Evolutionary conservation across 2,113 vertebrate species (phyloP), one percentile per base, ranked within the genome.

Genomic region (Xenopus laevis): DNA sequence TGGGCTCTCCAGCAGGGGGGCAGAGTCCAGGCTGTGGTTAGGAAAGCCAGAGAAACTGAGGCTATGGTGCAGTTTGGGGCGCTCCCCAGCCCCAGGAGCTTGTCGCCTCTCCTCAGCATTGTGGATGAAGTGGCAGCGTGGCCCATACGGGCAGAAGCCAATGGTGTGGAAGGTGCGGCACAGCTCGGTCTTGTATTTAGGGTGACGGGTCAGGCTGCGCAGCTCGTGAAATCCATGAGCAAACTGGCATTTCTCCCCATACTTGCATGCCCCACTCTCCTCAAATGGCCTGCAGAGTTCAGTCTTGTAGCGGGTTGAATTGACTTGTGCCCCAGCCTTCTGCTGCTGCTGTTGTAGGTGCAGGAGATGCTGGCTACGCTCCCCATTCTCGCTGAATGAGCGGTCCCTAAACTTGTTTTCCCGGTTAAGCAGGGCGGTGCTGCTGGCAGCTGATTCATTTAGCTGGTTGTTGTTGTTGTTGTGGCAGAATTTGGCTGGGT

Each of bases 391-490:
- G 81, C 95, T 97, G 92, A 93, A 96, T 0, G 95, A 95, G 77
- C 95, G 95, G 82, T 98, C 96, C 65, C 96, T 94, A 80, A 96
- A 96, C 86, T 94, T 94, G 90, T 95, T 96, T 82, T 98, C 96
- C 94, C 96, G 96, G 93, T 94, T 96, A 79, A 97, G 92, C 78
- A 94, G 82, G 68, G 92, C 88, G n/a, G 94, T 95, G 86, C 0
- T 63, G 70, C 7, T 81, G 78, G 70, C 79, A 78, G 81, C 78
- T 78, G 89, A 88, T 85, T 96, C 94, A 86, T 96, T 95, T 61
- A 92, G 82, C 6, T 33, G 30, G n/a, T n/a, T n/a, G n/a, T n/a
- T n/a, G 78, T 82, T 84, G 52, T 87, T 81, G 67, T 84, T 81
- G 13, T 86, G 66, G 8, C 89, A 86, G 61, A 89, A 92, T 0